Conservation (phyloP, 2,113 vertebrate species). For the Scopus umbretta region DNA sequence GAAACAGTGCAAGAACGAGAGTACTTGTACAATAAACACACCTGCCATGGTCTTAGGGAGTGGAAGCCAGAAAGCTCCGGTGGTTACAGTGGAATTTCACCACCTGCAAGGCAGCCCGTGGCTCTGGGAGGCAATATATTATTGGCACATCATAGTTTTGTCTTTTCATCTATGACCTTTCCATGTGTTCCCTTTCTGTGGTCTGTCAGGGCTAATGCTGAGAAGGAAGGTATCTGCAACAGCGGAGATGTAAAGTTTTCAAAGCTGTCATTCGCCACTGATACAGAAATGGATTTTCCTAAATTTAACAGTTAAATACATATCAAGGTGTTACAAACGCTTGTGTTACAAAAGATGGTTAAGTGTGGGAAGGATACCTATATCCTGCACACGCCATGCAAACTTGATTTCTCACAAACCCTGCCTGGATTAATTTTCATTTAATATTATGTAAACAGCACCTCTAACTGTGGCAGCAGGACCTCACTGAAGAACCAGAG, state of each 20-base stretch:
- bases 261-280: neutral
- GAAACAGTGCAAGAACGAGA: neutral
- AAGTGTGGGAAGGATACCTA: neutral
- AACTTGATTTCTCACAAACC: neutral
- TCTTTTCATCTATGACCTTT: neutral
- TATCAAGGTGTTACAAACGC: neutral
- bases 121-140: neutral
- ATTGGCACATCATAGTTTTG: accelerated
- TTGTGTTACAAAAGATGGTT: neutral
- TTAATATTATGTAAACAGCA: neutral
- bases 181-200: neutral
- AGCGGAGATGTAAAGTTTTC: neutral
- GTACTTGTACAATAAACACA: neutral
- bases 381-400: neutral
- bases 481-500: neutral
- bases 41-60: neutral
- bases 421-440: neutral
- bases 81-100: neutral
- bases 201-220: accelerated
- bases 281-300: neutral
- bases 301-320: neutral
- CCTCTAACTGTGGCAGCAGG: neutral
- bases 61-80: neutral
- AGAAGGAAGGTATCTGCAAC: neutral
- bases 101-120: neutral